A percentile compares a stretch with the other conserved stretches of the same genome.
These are phyloP conservation scores for Andrena camellia DNA, from an alignment of 2,888 invertebrate species.

Conservation along the genomic window DNA sequence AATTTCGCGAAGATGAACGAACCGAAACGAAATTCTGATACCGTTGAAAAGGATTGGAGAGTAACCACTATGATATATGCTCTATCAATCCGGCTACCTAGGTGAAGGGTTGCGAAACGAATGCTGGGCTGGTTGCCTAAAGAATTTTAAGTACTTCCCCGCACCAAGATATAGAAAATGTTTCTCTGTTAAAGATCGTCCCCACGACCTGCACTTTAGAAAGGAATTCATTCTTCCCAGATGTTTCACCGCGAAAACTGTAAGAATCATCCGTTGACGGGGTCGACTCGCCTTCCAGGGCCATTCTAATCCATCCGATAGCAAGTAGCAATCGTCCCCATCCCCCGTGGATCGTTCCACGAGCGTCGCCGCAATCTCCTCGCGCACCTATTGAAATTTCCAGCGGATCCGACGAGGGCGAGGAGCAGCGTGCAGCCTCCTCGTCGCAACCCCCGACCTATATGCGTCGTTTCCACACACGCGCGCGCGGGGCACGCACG, in stretches of 20 bases:
- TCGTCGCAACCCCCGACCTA: conserved; percentile 46
- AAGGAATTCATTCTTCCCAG: not conserved
- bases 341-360: conserved; percentile 12
- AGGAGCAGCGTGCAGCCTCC: conserved; percentile 45
- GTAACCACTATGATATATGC: too few species aligned
- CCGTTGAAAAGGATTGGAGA: too few species aligned
- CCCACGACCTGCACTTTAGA: not conserved
- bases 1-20: conserved; percentile 27
- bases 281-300: not conserved
- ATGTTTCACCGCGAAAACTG: not conserved
- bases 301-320: conserved; percentile 48
- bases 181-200: not conserved
- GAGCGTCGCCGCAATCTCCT: conserved; percentile 51
- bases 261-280: not conserved
- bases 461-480: conserved; percentile 12
- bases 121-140: not conserved
- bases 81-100: too few species aligned
- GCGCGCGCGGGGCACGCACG: not conserved
- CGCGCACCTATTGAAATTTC: conserved; percentile 54
- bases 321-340: conserved; percentile 12
- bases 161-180: too few species aligned
- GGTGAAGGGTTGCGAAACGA: too few species aligned
- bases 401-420: conserved; percentile 53
- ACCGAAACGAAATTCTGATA: conserved; percentile 1
- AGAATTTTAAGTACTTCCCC: not conserved